Percentiles rank a stretch among this genome's conserved stretches.
Conservation (phyloP, 2,888 invertebrate species). For the Aphidoletes aphidimyza region DNA sequence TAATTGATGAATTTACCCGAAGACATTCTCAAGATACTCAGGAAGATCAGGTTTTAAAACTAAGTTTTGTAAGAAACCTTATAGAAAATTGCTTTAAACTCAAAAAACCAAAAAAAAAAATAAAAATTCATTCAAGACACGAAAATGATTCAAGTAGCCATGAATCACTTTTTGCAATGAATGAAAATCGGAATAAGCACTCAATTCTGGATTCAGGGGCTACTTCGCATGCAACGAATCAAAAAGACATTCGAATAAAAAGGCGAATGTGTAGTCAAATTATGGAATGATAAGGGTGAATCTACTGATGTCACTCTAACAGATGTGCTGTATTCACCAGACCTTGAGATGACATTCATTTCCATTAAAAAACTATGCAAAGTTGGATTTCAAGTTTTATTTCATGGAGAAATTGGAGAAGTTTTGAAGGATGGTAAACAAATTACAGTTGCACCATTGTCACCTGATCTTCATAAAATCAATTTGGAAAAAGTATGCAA, state of each 20-base stretch:
- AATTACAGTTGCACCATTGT: constrained; percentile 23
- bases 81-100: constrained; percentile 56
- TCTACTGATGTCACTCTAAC: constrained; percentile 1
- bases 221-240: neutral
- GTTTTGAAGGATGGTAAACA: constrained; percentile 52
- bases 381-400: constrained; percentile 54
- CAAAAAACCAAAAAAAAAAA: constrained; percentile 55
- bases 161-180: neutral
- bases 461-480: constrained; percentile 54
- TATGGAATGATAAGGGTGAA: constrained; percentile 52
- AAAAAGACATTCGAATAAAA: constrained; percentile 55
- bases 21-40: neutral
- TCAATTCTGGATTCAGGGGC: neutral
- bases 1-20: neutral
- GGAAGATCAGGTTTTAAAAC: neutral
- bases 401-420: constrained; percentile 36
- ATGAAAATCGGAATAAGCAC: neutral
- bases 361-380: constrained; percentile 55
- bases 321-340: constrained; percentile 57
- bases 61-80: neutral
- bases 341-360: constrained; percentile 57
- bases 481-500: neutral
- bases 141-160: neutral
- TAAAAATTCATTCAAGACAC: neutral
- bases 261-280: constrained; percentile 55